Evolutionary conservation across 1,140 invertebrate species (phyloP), one percentile per base, ranked within the genome.

Genomic region (Magallana angulata): DNA sequence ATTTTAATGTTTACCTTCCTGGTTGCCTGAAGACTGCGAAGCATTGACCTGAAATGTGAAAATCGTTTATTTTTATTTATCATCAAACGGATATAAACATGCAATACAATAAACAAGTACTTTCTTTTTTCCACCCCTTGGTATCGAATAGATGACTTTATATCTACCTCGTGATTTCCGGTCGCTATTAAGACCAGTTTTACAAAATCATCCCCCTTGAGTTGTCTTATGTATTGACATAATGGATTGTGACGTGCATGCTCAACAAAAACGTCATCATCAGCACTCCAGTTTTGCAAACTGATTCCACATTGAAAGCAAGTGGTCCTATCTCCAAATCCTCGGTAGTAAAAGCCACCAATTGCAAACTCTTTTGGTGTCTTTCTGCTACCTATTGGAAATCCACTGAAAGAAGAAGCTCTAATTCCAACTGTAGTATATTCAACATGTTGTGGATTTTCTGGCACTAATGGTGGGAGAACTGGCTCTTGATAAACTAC

Each of bases 261-360:
- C 36, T 71, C 68, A 11, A 71, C 68, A 8, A 71, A 71, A 11
- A 71, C 24, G 12, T 71, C 68, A 71, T 71, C 68, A 6, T 71
- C 68, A 24, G 18, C 24, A 71, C 18, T 71, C 68, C 68, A 71
- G 24, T 30, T 30, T 24, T 71, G 68, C n/a, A 71, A 24, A 24
- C 68, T 71, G 18, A 71, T 71, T 30, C 68, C 68, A 71, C 68
- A 71, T 1, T 71, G 68, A 24, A 71, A 71, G 12, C 68, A 71
- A 71, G 68, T 71, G 8, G 68, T 71, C 12, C 68, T 7, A 30
- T 71, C 68, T 7, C 68, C 68, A 71, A 71, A 71, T 7, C 68
- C 68, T 71, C 18, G 24, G 30, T 71, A 71, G 68, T 71, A 71
- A 30, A 71, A 71, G 24, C 68, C 68, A 3, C 68, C 68, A 3